Conservation (phyloP, 2,113 vertebrate genomes). For the Cacatua alba region DNA sequence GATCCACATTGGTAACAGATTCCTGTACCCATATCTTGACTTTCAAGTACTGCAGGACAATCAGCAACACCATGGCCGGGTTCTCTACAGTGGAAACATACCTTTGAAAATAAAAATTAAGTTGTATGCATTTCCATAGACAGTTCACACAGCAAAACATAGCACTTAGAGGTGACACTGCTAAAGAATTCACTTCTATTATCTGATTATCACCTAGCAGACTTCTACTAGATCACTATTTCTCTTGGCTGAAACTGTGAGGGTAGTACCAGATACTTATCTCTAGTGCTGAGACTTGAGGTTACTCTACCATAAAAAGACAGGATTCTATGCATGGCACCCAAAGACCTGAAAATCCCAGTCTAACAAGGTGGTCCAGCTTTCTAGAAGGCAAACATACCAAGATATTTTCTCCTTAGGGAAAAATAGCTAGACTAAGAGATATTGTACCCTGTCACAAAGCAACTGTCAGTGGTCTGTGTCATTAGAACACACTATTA, state of each 20-base stretch:
- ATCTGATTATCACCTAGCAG: not conserved
- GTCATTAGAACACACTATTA: not conserved
- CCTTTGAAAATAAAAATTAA: conserved; percentile 70
- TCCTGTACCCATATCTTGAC: conserved; percentile 88
- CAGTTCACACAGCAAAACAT: not conserved
- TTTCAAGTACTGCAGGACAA: conserved; percentile 87
- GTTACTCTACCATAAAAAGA: not conserved
- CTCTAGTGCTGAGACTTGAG: not conserved
- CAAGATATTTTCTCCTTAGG: not conserved
- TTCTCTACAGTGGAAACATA: conserved; percentile 95
- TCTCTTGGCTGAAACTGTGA: not conserved
- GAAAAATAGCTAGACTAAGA: not conserved
- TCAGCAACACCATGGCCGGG: conserved; percentile 92
- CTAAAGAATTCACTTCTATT: not conserved
- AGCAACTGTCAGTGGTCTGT: not conserved
- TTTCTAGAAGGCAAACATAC: not conserved
- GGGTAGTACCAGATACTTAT: accelerated
- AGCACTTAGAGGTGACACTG: not conserved
- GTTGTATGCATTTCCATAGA: not conserved
- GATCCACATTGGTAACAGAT: conserved; percentile 97
- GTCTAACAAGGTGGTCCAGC: not conserved
- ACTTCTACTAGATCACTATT: not conserved
- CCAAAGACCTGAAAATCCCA: not conserved
- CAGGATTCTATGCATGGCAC: not conserved
- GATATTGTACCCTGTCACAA: not conserved